Evolutionary conservation across 2,888 invertebrate genomes (phyloP), one percentile per base, ranked within the genome.

Genomic region (Leptinotarsa rubiginosa): DNA sequence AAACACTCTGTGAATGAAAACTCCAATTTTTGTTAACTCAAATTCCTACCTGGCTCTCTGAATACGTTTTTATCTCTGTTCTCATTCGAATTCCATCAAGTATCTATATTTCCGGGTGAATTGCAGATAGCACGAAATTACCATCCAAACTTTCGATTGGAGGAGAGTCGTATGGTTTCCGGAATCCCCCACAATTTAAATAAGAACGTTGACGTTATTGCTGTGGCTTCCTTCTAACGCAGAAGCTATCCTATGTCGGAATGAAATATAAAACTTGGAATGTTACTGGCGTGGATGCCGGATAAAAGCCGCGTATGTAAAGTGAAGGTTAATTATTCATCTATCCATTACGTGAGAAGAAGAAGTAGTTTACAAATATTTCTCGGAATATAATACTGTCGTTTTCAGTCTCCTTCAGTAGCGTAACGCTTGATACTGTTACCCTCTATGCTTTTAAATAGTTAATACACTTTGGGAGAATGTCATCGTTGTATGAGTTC

Each of bases 191-290:
- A n/a, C 16, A 31, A 25, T 62, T 18, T 31, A n/a, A 78, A 75
- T 71, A 68, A 62, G 75, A 75, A 74, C 75, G 67, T 75, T 77
- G 73, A 77, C 76, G 71, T 76, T 72, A 77, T 75, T 79, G 76
- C 64, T 72, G 72, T 74, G 79, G 79, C 78, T 79, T 62, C 62
- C n/a, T n/a, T 78, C 79, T 77, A 65, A 72, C 72, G 74, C 72
- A 41, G 73, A 75, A 74, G 22, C 64, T 72, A 77, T 75, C 70
- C 70, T 65, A 47, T 52, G 52, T 20, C 47, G 16, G 62, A 69
- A 65, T 78, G 75, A 74, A 77, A 78, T 73, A 74, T 68, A 77
- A 76, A 67, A 73, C 76, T 74, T 56, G 56, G 59, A 77, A 75
- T 72, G 50, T 72, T 70, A 62, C 31, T 62, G 62, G 31, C 16